These are phyloP conservation scores for Drosophila triauraria DNA, from an alignment of 1,140 invertebrate species.

Conservation along the genomic window DNA sequence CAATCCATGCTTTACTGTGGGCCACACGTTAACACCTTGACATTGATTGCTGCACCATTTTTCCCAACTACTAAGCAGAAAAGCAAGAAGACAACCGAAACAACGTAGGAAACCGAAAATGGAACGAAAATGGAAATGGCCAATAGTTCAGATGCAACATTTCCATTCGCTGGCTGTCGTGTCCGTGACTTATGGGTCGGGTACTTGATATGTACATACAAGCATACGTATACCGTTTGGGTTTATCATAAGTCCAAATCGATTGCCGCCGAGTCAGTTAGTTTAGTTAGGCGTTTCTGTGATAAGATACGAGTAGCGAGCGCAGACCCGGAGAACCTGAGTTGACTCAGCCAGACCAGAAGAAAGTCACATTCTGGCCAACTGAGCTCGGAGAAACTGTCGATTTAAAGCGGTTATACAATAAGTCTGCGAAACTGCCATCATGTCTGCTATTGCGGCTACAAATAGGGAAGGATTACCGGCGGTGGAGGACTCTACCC, in stretches of 20 bases:
- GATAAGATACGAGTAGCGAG: slow-evolving; percentile 64
- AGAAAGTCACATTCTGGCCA: slow-evolving; percentile 25
- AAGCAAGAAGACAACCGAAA: slow-evolving; percentile 12
- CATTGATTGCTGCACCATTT: slow-evolving; percentile 56
- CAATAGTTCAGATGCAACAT: slow-evolving; percentile 55
- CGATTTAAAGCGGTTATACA: slow-evolving; percentile 30
- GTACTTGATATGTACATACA: slow-evolving; percentile 18
- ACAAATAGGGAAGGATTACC: slow-evolving; percentile 1
- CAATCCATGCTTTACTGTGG: neutral
- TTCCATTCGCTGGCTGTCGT: slow-evolving; percentile 24
- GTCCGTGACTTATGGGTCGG: slow-evolving; percentile 21
- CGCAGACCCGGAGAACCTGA: slow-evolving; percentile 29
- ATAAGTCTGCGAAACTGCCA: slow-evolving; percentile 10
- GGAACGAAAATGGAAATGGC: slow-evolving; percentile 21
- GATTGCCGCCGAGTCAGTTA: slow-evolving; percentile 69
- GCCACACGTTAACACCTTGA: slow-evolving; percentile 51
- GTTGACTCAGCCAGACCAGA: slow-evolving; percentile 10
- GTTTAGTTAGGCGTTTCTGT: slow-evolving; percentile 72
- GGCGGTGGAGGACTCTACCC: slow-evolving; percentile 40
- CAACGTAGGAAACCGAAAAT: slow-evolving; percentile 1
- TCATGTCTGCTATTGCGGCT: slow-evolving; percentile 10
- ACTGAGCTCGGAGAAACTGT: slow-evolving; percentile 23
- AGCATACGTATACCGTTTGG: slow-evolving; percentile 4
- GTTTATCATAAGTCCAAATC: slow-evolving; percentile 74
- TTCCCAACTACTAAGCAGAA: neutral